Percentiles rank a stretch among this genome's conserved stretches.
These are phyloP conservation scores for Ochropleura plecta DNA, from an alignment of 2,888 invertebrate genomes.

Conservation along the genomic window DNA sequence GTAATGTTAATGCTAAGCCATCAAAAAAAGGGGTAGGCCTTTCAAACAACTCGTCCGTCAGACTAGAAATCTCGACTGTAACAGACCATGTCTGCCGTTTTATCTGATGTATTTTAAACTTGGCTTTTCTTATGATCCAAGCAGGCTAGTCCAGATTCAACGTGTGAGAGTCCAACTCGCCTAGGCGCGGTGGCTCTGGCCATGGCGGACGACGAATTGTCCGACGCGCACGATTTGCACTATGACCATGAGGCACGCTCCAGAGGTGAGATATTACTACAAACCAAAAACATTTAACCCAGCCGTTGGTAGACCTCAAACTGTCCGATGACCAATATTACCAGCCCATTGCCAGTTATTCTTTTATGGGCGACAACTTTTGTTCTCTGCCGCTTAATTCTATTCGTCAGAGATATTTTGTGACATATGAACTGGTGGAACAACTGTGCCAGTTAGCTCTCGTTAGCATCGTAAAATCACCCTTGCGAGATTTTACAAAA, in stretches of 20 bases:
- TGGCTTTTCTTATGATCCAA: neutral
- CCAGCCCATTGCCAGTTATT: too few species aligned
- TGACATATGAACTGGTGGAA: too few species aligned
- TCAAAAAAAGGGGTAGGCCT: neutral
- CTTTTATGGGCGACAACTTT: too few species aligned
- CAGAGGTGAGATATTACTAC: constrained; percentile 74
- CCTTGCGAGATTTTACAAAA: neutral
- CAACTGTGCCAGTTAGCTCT: too few species aligned
- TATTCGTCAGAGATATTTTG: too few species aligned
- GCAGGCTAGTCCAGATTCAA: constrained; percentile 80
- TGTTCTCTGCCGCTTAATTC: too few species aligned
- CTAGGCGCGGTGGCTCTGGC: constrained; percentile 75
- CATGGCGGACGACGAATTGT: constrained; percentile 81
- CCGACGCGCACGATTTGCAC: constrained; percentile 79
- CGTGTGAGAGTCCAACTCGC: constrained; percentile 78
- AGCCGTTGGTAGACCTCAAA: too few species aligned
- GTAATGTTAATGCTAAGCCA: constrained; percentile 1
- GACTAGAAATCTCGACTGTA: neutral
- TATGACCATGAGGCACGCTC: constrained; percentile 81
- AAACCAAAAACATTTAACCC: neutral
- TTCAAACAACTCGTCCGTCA: neutral
- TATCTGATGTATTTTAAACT: neutral
- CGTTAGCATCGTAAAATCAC: too few species aligned
- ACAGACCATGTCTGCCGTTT: neutral
- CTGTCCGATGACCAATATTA: too few species aligned